Percentiles rank a stretch among this genome's conserved stretches.
Evolutionary conservation across 92 coral and sea anemone species (phyloP).

Genomic region (Porites rus): DNA sequence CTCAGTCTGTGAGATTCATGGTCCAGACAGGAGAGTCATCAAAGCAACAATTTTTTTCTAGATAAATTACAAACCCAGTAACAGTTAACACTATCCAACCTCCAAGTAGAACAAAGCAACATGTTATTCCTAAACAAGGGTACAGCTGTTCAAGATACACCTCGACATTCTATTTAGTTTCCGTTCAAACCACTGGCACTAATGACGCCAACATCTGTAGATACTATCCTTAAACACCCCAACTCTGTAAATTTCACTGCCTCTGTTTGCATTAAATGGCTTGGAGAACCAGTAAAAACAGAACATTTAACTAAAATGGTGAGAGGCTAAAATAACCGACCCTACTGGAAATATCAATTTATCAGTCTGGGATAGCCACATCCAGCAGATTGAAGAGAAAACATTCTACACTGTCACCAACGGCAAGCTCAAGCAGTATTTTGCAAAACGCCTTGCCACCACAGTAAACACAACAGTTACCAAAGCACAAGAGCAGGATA

Average conservation of each 20-base stretch:
- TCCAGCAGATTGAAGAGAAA: constrained; percentile 48
- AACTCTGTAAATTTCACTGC: constrained; percentile 54
- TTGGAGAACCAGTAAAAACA: constrained; percentile 31
- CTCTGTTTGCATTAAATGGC: constrained; percentile 55
- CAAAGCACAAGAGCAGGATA: constrained; percentile 53
- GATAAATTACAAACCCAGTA: constrained; percentile 45
- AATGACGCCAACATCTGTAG: constrained; percentile 35
- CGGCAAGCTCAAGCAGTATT: constrained; percentile 64
- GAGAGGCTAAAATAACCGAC: constrained; percentile 55
- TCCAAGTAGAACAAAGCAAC: constrained; percentile 56
- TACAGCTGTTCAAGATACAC: constrained; percentile 54
- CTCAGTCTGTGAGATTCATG: constrained; percentile 42
- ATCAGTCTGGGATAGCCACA: constrained; percentile 64
- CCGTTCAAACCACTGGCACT: constrained; percentile 38
- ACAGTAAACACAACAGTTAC: constrained; percentile 47
- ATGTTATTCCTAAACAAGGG: constrained; percentile 64
- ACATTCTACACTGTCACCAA: constrained; percentile 59
- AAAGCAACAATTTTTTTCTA: constrained; percentile 40
- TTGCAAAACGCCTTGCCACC: constrained; percentile 62
- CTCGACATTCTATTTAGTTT: constrained; percentile 52
- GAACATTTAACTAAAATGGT: constrained; percentile 60
- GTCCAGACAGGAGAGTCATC: constrained; percentile 44
- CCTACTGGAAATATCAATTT: constrained; percentile 59
- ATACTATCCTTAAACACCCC: constrained; percentile 29
- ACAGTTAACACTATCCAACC: constrained; percentile 55